A percentile compares a stretch with the other conserved stretches of the same genome.
Evolutionary conservation across 2,888 invertebrate genomes (phyloP).

Genomic region (Chalcis sispes): DNA sequence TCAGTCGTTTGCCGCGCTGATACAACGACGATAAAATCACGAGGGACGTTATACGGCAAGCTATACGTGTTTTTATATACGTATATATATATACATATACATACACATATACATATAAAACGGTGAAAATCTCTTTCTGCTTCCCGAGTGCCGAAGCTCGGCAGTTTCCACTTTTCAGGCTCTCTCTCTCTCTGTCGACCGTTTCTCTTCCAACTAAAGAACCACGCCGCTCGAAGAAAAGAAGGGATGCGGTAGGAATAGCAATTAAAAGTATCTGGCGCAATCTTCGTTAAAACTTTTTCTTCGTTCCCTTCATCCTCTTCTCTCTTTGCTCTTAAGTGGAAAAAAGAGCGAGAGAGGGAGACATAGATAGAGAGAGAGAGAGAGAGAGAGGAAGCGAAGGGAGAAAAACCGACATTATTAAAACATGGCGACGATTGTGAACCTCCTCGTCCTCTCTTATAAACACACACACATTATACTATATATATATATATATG

Average conservation of each 20-base stretch:
- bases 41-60: slow-evolving; percentile 63
- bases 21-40: slow-evolving; percentile 74
- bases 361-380: not conserved
- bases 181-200: too few relatives aligned
- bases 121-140: slow-evolving; percentile 4
- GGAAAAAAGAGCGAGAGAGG: not conserved
- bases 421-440: slow-evolving; percentile 71
- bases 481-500: not conserved
- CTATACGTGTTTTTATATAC: too few relatives aligned
- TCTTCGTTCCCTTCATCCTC: slow-evolving; percentile 54
- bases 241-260: slow-evolving; percentile 67
- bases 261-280: slow-evolving; percentile 75
- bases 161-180: too few relatives aligned
- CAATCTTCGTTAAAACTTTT: slow-evolving; percentile 75
- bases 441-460: slow-evolving; percentile 42
- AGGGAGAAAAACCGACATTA: slow-evolving; percentile 64
- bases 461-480: too few relatives aligned
- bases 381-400: slow-evolving; percentile 49
- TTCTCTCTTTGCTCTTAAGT: slow-evolving; percentile 49
- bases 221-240: too few relatives aligned
- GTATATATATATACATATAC: too few relatives aligned
- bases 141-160: not conserved
- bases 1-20: slow-evolving; percentile 67
- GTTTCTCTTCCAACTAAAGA: too few relatives aligned
- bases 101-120: slow-evolving; percentile 22